Evolutionary conservation across 2,888 invertebrate genomes (phyloP), one percentile per base, ranked within the genome.

Genomic region (Drosophila fungiperda): DNA sequence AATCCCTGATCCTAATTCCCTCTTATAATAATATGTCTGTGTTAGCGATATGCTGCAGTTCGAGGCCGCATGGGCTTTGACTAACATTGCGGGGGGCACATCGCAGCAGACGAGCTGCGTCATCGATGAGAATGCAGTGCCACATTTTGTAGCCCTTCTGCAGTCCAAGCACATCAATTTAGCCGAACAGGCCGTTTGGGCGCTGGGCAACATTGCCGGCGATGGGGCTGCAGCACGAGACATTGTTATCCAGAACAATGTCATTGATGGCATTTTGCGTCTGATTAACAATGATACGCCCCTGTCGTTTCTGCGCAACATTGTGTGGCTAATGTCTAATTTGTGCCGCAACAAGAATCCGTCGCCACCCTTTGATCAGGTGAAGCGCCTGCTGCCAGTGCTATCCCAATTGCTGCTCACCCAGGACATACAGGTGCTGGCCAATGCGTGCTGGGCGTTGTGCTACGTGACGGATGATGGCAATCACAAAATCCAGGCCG

Each of bases 41-140:
- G 17, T 7, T 66, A 97, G 97, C 80, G 93, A 96, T 0, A 94
- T 95, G 58, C 93, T 98, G 1, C 97, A 99, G 92, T 99, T 99
- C 93, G 99, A 99, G 93, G 97, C 99, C 1, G 97, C 99, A 0
- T 99, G 99, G 99, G 98, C 98, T 0, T 93, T 99, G 65, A 99
- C 99, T 32, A 99, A 99, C 92, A 97, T 99, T 62, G 99, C 99
- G 0, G 99, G 99, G 0, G 99, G 99, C 11, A 97, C 97, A 0
- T 95, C 97, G 0, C 96, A 96, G 0, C 98, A 99, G 92, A 99
- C 99, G 0, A 95, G 96, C 82, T 96, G 96, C 23, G 98, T 99
- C 0, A 96, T 99, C 4, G 94, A 95, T 92, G 95, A 96, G 42
- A 97, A 97, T n/a, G 98, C 98, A 0, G 95, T 99, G 29, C 97